Percentiles rank a stretch among this genome's conserved stretches.
Conservation (phyloP, 2,797 vertebrate genomes). For the Sebastolobus alascanus region DNA sequence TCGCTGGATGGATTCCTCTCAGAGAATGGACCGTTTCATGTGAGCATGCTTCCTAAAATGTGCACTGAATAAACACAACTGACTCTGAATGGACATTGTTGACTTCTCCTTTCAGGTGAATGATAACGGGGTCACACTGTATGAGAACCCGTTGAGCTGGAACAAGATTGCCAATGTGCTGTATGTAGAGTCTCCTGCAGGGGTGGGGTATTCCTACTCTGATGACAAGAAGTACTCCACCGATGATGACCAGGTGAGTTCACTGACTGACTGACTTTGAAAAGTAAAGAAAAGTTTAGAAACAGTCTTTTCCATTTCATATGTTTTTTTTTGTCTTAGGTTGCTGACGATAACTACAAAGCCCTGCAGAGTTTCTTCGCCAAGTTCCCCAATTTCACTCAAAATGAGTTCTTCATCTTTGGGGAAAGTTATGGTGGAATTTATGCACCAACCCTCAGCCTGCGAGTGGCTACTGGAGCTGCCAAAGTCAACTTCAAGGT, state of each 20-base stretch:
- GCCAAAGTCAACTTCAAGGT: slow-evolving; percentile 85
- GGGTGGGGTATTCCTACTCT: slow-evolving; percentile 87
- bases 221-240: slow-evolving; percentile 81
- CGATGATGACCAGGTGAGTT: slow-evolving; percentile 80
- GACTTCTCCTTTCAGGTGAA: slow-evolving; percentile 72
- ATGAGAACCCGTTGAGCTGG: slow-evolving; percentile 86
- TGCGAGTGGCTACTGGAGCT: slow-evolving; percentile 72
- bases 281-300: background rate
- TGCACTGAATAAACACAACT: background rate
- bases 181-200: slow-evolving; percentile 86
- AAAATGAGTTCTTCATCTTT: slow-evolving; percentile 85
- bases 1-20: slow-evolving; percentile 87
- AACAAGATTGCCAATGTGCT: slow-evolving; percentile 85
- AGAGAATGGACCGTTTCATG: slow-evolving; percentile 87
- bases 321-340: slow-evolving; percentile 62
- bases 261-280: too few species aligned
- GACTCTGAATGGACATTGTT: background rate
- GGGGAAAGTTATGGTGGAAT: slow-evolving; percentile 88
- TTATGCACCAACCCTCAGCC: slow-evolving; percentile 84
- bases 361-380: slow-evolving; percentile 85
- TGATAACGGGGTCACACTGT: slow-evolving; percentile 81
- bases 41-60: slow-evolving; percentile 46
- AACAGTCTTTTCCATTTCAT: background rate
- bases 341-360: slow-evolving; percentile 84
- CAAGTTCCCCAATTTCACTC: slow-evolving; percentile 85